Conservation (phyloP, 2,797 vertebrate species). For the Saxicola maurus region DNA sequence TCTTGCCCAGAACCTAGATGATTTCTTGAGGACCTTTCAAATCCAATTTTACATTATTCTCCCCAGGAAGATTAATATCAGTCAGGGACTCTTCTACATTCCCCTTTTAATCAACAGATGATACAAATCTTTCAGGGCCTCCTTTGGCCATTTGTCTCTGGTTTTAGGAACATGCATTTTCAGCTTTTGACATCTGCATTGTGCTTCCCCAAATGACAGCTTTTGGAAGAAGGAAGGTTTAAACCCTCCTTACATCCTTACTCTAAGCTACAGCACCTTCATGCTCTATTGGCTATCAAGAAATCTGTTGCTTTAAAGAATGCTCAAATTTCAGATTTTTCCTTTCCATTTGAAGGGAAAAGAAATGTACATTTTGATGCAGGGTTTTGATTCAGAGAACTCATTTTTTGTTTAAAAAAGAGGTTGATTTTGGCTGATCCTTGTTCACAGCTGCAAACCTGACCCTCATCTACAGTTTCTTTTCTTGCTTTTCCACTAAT, state of each 20-base stretch:
- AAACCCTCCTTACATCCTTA: not conserved
- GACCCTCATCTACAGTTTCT: not conserved
- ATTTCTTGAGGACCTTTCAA: conserved; percentile 6
- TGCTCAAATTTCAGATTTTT: not conserved
- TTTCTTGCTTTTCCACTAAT: not conserved
- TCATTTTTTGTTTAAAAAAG: not conserved
- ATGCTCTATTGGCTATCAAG: rapidly evolving
- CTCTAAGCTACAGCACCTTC: not conserved
- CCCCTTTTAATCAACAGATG: not conserved
- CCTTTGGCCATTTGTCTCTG: not conserved
- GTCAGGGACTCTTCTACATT: not conserved
- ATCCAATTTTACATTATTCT: not conserved
- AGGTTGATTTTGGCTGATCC: not conserved
- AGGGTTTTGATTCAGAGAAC: not conserved
- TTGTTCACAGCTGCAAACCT: not conserved
- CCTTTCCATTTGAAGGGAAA: not conserved
- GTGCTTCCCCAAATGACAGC: not conserved
- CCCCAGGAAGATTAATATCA: not conserved
- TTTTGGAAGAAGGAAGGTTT: not conserved
- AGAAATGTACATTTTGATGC: not conserved
- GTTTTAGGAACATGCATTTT: not conserved
- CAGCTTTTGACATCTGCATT: not conserved
- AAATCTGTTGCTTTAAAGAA: not conserved
- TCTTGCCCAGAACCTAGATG: not conserved
- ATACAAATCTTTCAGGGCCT: not conserved